Percentiles rank a stretch among this genome's conserved stretches.
phyloP scores from a whole-genome alignment of 1,140 invertebrate genomes.

The Drosophila miranda region DNA sequence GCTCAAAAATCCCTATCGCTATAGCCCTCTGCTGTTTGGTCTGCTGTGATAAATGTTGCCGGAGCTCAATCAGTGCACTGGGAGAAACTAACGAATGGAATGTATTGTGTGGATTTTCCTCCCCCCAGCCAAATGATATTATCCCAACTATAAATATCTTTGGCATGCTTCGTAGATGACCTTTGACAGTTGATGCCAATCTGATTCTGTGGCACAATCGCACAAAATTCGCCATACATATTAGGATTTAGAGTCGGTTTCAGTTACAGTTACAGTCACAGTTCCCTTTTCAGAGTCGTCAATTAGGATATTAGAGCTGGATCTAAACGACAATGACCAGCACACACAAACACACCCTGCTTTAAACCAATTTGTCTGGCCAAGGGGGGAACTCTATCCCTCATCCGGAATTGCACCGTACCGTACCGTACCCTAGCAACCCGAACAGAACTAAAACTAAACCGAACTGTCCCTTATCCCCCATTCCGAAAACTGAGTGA shows the following conservation, averaged over 20 bases:
- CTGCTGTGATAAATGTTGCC: slow-evolving; percentile 29
- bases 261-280: not conserved
- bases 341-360: slow-evolving; percentile 5
- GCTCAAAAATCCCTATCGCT: slow-evolving; percentile 2
- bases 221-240: slow-evolving; percentile 21
- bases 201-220: no score
- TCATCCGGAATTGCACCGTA: no score
- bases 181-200: slow-evolving; percentile 8
- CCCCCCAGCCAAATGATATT: not conserved
- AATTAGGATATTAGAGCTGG: slow-evolving; percentile 46
- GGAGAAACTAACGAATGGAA: not conserved
- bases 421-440: no score
- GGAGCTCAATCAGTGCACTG: not conserved
- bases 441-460: slow-evolving; percentile 3
- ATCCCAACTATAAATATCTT: slow-evolving; percentile 19
- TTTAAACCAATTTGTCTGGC: slow-evolving; percentile 2
- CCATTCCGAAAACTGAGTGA: slow-evolving; percentile 32
- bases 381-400: no score
- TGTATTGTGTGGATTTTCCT: not conserved
- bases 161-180: slow-evolving; percentile 22
- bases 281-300: slow-evolving; percentile 24
- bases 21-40: not conserved
- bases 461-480: not conserved
- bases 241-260: slow-evolving; percentile 19
- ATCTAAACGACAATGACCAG: slow-evolving; percentile 18